Evolutionary conservation across 2,888 invertebrate species (phyloP).

Genomic region (Dicyrtomina minuta): DNA sequence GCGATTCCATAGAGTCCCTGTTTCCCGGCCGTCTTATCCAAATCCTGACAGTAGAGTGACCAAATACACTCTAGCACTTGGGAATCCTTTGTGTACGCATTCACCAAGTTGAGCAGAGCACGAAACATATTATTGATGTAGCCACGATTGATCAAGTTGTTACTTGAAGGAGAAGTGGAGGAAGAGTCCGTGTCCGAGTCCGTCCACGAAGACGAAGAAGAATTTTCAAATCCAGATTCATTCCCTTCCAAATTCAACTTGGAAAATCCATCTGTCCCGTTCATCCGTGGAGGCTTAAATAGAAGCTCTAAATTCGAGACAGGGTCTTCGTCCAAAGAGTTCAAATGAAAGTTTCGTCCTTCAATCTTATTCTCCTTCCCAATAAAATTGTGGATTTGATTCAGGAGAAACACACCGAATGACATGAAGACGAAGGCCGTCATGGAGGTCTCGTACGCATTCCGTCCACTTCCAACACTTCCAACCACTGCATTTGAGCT

Average conservation of each 20-base stretch:
- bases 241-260: constrained; percentile 52
- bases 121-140: constrained; percentile 63
- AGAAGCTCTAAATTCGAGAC: constrained; percentile 47
- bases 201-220: neutral
- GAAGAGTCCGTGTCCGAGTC: neutral
- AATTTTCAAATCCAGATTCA: constrained; percentile 8
- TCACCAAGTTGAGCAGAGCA: constrained; percentile 63
- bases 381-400: constrained; percentile 52
- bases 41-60: constrained; percentile 64
- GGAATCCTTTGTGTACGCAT: constrained; percentile 62
- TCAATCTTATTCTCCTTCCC: constrained; percentile 53
- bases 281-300: constrained; percentile 44
- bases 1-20: constrained; percentile 63
- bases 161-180: constrained; percentile 6
- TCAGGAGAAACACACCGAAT: constrained; percentile 63
- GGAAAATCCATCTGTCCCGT: constrained; percentile 51
- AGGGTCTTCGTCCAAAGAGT: constrained; percentile 10
- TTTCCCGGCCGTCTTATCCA: constrained; percentile 61
- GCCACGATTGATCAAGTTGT: constrained; percentile 54
- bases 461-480: no score
- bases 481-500: constrained; percentile 56
- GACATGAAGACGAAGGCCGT: constrained; percentile 64
- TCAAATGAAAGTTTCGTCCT: constrained; percentile 55
- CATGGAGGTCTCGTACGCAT: constrained; percentile 49
- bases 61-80: constrained; percentile 64